Evolutionary conservation across 1,140 invertebrate genomes (phyloP), one percentile per base, ranked within the genome.

Genomic region (Megalonaias nervosa): DNA sequence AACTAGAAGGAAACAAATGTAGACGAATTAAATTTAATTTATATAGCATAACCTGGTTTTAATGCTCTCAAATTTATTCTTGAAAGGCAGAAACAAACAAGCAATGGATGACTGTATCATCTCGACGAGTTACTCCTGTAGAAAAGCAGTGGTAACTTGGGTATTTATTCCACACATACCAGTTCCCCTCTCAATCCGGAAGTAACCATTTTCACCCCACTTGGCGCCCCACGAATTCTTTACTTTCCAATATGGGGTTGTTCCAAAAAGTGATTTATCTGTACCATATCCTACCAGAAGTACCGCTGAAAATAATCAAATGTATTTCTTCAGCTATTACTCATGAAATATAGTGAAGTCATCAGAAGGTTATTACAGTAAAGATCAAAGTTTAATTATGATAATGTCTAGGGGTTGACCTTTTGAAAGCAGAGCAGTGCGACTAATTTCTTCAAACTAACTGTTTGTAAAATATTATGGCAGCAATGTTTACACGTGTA

Each of bases 191-290:
- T 81, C 66, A 13, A 90, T 89, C 58, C 82, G 59, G 78, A 89
- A 89, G 77, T 90, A 90, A 17, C 89, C 89, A 21, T 86, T 67
- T 75, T 86, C 81, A 13, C 89, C 89, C 87, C 87, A 90, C 38
- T 80, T 86, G 14, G 64, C 31, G 0, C 89, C 89, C 89, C 89
- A 90, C 0, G 88, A 89, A 71, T 90, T 90, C 71, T 90, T 90
- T 1, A 90, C 80, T 74, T 84, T 85, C 89, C 89, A 90, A 70
- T 85, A 90, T 17, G 81, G 75, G 71, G 83, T 87, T 16, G 80
- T 79, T 58, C 75, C 84, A 77, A 89, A 86, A 13, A 86, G 55
- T 26, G 70, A 81, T 61, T 87, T 86, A 57, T 89, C 85, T 23
- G 71, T 72, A 14, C 89, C 89, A 77, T 83, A 90, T 5, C 89